Evolutionary conservation across 2,888 invertebrate species (phyloP).

Genomic region (Noctuana brunneofusca): DNA sequence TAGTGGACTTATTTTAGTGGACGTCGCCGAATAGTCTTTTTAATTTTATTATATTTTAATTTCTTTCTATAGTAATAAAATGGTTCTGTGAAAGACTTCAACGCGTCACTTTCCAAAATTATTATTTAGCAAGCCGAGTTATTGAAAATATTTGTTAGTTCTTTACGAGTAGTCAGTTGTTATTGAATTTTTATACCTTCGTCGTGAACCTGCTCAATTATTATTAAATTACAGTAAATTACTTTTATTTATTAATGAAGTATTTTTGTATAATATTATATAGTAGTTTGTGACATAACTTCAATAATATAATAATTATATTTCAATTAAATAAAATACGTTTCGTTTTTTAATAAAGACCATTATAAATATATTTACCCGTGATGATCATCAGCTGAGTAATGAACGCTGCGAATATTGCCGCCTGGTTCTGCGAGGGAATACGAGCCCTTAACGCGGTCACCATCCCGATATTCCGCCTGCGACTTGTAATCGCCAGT

Average conservation of each 20-base stretch:
- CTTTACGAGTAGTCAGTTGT: no score
- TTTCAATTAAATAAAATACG: neutral
- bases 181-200: no score
- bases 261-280: no score
- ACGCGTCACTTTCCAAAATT: neutral
- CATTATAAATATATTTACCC: conserved; percentile 37
- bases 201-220: no score
- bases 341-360: neutral
- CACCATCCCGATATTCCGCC: conserved; percentile 80
- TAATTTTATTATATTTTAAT: no score
- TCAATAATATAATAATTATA: neutral
- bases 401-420: conserved; percentile 74
- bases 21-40: no score
- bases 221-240: no score
- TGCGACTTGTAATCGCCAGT: conserved; percentile 84
- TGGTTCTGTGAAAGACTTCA: neutral
- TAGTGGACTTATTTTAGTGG: no score
- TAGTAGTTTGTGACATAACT: neutral
- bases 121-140: neutral
- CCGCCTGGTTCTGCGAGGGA: conserved; percentile 83
- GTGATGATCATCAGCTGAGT: conserved; percentile 78
- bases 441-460: conserved; percentile 84
- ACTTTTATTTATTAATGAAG: no score
- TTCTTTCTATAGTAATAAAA: no score
- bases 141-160: neutral